Evolutionary conservation across 2,888 invertebrate species (phyloP), one percentile per base, ranked within the genome.

Genomic region (Litoditis marina): DNA sequence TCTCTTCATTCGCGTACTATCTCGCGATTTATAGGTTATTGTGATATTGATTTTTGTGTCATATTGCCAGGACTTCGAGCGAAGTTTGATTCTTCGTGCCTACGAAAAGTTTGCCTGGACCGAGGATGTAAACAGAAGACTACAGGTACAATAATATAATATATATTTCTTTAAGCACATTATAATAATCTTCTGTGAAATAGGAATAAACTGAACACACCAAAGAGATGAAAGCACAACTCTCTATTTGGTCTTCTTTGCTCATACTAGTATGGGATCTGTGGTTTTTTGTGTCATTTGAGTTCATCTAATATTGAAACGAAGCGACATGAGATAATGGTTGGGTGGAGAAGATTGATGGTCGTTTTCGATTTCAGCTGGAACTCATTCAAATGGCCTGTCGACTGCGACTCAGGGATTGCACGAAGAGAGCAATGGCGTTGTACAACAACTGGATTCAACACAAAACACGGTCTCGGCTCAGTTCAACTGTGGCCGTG

Each of bases 101-200:
- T 78, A 78, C 55, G 77, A 78, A 34, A 64, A 67, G 11, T 47
- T 69, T 22, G 66, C 69, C 13, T 78, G 78, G 78, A 60, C 74
- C 34, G 62, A 59, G n/a, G 66, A 69, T 7, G 54, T 32, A 25
- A 53, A 49, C 11, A 58, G 61, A 61, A 53, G 63, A 34, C n/a
- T 67, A 4, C 61, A 65, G 54, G 65, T 65, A 44, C n/a, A n/a
- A n/a, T n/a, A n/a, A n/a, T n/a, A n/a, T n/a, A n/a, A n/a, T n/a
- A n/a, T n/a, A n/a, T n/a, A n/a, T n/a, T n/a, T n/a, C n/a, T n/a
- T n/a, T n/a, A n/a, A n/a, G n/a, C n/a, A n/a, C n/a, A n/a, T n/a
- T n/a, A n/a, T n/a, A n/a, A n/a, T n/a, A n/a, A n/a, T n/a, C n/a
- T n/a, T n/a, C n/a, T n/a, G n/a, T n/a, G n/a, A n/a, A n/a, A n/a